These are phyloP conservation scores for Argyresthia goedartella DNA, from an alignment of 2,888 invertebrate genomes.

Conservation along the genomic window DNA sequence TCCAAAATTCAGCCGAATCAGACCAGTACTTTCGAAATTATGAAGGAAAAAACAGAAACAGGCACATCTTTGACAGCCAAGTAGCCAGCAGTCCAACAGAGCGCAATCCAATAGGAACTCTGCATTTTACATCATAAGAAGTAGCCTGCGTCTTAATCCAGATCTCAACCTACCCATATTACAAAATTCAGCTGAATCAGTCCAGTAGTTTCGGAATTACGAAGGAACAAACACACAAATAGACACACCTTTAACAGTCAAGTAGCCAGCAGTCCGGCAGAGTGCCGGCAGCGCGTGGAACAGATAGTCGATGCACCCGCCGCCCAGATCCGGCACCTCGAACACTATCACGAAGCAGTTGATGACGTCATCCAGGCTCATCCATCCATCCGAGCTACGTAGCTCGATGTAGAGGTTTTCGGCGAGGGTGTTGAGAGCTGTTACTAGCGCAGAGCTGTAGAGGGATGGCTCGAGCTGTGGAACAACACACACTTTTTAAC, in stretches of 20 bases:
- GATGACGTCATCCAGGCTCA: constrained; percentile 67
- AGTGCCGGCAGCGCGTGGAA: constrained; percentile 85
- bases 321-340: constrained; percentile 79
- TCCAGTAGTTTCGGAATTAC: too few relatives aligned
- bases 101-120: too few relatives aligned
- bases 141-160: too few relatives aligned
- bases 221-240: too few relatives aligned
- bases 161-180: too few relatives aligned
- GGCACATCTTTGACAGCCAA: constrained; percentile 77
- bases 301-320: constrained; percentile 79
- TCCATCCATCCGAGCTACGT: constrained; percentile 61
- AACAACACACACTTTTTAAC: too few relatives aligned
- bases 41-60: too few relatives aligned
- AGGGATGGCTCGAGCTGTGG: constrained; percentile 55
- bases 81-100: constrained; percentile 82
- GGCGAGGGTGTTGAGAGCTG: constrained; percentile 79
- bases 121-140: too few relatives aligned
- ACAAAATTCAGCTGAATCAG: too few relatives aligned
- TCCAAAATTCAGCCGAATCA: too few relatives aligned
- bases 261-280: constrained; percentile 80
- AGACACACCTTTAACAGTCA: constrained; percentile 71
- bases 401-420: constrained; percentile 81
- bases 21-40: too few relatives aligned
- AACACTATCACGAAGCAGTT: constrained; percentile 79
- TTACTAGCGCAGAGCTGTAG: constrained; percentile 76